Conservation (phyloP, 2,113 vertebrate genomes). For the Camelus dromedarius region DNA sequence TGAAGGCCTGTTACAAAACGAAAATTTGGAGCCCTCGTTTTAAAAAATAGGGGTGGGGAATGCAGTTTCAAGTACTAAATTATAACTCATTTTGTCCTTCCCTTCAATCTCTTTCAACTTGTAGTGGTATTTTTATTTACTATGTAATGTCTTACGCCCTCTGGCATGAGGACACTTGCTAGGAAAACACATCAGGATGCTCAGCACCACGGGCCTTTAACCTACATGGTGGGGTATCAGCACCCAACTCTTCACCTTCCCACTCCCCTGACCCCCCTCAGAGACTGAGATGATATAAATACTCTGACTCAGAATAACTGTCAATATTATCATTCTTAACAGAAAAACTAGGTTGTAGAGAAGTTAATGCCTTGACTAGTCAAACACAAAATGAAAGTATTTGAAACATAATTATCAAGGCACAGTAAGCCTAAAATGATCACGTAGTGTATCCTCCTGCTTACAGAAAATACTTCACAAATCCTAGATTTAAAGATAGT, state of each 20-base stretch:
- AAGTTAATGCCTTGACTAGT: neutral
- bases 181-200: neutral
- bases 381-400: neutral
- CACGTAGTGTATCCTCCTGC: neutral
- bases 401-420: neutral
- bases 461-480: neutral
- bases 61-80: constrained; percentile 23
- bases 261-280: too few species aligned
- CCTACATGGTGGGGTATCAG: rapidly evolving
- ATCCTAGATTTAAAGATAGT: constrained; percentile 22
- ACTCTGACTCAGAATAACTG: neutral
- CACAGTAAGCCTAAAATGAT: neutral
- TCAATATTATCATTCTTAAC: neutral
- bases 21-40: neutral
- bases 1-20: neutral
- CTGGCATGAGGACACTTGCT: neutral
- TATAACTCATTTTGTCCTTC: neutral
- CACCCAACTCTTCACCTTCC: neutral
- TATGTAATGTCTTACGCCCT: neutral
- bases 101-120: neutral
- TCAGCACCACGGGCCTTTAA: rapidly evolving
- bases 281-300: neutral
- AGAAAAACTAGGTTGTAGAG: neutral
- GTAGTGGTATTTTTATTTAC: neutral
- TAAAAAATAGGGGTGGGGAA: neutral